These are phyloP conservation scores for Drosophila kikkawai DNA, from an alignment of 1,140 invertebrate species.

Conservation along the genomic window DNA sequence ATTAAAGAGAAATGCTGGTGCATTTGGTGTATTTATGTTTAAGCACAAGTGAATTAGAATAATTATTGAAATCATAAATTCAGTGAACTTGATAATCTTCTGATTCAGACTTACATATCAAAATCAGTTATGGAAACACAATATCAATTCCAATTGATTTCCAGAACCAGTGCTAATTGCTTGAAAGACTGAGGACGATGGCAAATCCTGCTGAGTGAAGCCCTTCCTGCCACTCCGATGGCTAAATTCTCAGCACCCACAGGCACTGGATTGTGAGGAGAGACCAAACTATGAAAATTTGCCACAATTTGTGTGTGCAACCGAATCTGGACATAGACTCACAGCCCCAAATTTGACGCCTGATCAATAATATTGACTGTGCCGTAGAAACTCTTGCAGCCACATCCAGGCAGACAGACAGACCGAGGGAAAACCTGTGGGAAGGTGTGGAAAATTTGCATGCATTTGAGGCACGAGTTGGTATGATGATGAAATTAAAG, in stretches of 20 bases:
- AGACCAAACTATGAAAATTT: conserved; percentile 61
- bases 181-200: conserved; percentile 34
- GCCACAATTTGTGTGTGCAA: conserved; percentile 61
- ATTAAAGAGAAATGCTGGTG: too few relatives aligned
- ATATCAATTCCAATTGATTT: conserved; percentile 2
- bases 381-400: conserved; percentile 31
- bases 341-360: conserved; percentile 65
- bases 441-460: conserved; percentile 55
- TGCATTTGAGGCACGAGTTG: conserved; percentile 59
- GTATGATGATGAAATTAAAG: conserved; percentile 76
- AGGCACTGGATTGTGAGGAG: conserved; percentile 1
- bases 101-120: too few relatives aligned
- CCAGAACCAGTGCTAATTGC: conserved; percentile 54
- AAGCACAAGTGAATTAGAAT: too few relatives aligned
- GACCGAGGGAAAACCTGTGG: neutral
- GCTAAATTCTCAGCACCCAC: conserved; percentile 9
- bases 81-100: too few relatives aligned
- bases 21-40: too few relatives aligned
- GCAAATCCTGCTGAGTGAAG: neutral
- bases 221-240: neutral
- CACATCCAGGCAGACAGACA: conserved; percentile 11
- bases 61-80: too few relatives aligned
- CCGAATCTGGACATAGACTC: conserved; percentile 31
- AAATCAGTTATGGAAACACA: neutral
- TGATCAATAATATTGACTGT: conserved; percentile 78